Percentiles rank a stretch among this genome's conserved stretches.
Conservation (phyloP, 2,797 vertebrate genomes). For the Cuniculus paca region DNA sequence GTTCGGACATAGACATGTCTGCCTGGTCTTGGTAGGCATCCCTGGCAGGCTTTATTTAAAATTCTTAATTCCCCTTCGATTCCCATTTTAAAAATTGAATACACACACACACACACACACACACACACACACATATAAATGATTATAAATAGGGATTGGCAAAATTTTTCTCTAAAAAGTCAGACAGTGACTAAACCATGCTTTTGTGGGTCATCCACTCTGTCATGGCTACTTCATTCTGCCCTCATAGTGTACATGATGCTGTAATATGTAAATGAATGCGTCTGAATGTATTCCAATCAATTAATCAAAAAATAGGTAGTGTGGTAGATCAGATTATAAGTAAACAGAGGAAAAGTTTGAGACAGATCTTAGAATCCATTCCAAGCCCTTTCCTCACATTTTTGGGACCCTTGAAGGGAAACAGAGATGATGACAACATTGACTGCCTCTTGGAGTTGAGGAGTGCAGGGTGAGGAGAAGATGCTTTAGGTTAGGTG, state of each 20-base stretch:
- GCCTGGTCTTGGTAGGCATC: too few species aligned
- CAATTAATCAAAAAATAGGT: background rate
- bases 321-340: background rate
- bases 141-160: background rate
- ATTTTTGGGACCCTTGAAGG: background rate
- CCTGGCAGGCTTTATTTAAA: too few species aligned
- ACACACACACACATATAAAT: too few species aligned
- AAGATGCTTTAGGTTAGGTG: background rate
- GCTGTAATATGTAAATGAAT: background rate
- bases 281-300: background rate
- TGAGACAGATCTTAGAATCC: slow-evolving; percentile 7
- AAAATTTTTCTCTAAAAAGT: background rate
- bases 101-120: too few species aligned
- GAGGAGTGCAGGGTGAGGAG: background rate
- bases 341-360: slow-evolving; percentile 19
- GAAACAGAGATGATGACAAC: background rate
- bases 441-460: background rate
- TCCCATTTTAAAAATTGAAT: background rate
- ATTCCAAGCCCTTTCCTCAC: background rate
- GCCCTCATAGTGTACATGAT: background rate
- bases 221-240: background rate
- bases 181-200: background rate
- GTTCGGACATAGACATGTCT: too few species aligned
- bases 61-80: too few species aligned
- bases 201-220: background rate